These are phyloP conservation scores for Microtus richardsoni DNA, from an alignment of 2,113 vertebrate species.

Conservation along the genomic window DNA sequence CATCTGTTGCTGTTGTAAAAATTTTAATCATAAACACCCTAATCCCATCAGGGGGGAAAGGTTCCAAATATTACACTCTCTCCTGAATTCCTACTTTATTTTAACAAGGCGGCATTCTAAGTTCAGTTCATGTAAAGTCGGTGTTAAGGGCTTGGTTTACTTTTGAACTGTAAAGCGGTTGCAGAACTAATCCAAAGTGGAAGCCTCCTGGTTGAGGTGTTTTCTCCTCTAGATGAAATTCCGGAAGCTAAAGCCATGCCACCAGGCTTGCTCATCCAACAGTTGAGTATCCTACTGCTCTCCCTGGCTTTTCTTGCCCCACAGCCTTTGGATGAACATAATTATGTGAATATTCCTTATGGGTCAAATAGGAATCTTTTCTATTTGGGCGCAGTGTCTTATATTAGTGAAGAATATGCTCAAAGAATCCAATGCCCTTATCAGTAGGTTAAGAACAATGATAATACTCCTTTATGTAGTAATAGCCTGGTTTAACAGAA, in stretches of 20 bases:
- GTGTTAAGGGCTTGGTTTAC: background rate
- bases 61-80: background rate
- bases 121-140: background rate
- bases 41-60: background rate
- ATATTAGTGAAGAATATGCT: background rate
- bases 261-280: background rate
- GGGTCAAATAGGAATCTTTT: background rate
- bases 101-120: background rate
- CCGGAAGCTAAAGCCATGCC: background rate
- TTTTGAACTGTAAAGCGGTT: background rate
- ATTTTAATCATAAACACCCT: background rate
- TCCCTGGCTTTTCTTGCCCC: background rate
- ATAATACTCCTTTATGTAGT: background rate
- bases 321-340: background rate
- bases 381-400: background rate
- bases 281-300: background rate
- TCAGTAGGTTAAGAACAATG: background rate
- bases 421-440: background rate
- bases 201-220: background rate
- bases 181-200: background rate
- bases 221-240: background rate
- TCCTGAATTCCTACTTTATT: constrained; percentile 35
- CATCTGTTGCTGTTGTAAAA: background rate
- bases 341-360: background rate
- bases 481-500: background rate